Evolutionary conservation across 2,888 invertebrate genomes (phyloP).

Genomic region (Aspidiotus destructor): DNA sequence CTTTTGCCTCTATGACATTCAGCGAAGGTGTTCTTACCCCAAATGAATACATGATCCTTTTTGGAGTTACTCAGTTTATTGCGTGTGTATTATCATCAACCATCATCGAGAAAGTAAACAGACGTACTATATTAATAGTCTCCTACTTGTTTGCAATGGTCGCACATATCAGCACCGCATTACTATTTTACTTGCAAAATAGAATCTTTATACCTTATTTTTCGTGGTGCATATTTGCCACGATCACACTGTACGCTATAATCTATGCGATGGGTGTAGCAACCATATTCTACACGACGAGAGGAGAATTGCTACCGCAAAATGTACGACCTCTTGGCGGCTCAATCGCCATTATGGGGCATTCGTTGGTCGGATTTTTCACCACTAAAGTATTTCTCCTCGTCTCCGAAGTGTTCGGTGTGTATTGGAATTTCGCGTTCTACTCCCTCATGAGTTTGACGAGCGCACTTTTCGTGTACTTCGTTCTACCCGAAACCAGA

Average conservation of each 20-base stretch:
- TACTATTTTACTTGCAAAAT: no score
- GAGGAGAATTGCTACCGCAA: conserved; percentile 26
- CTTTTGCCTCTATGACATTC: conserved; percentile 10
- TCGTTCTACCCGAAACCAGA: conserved; percentile 19
- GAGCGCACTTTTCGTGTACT: conserved; percentile 9
- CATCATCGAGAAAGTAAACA: background rate
- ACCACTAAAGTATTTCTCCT: conserved; percentile 13
- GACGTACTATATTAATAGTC: no score
- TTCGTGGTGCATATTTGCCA: conserved; percentile 9
- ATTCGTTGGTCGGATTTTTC: conserved; percentile 9
- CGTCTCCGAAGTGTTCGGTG: conserved; percentile 15
- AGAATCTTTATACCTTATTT: background rate
- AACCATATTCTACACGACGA: background rate
- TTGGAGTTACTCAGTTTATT: conserved; percentile 3
- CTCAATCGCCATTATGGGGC: conserved; percentile 7
- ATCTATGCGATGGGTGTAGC: conserved; percentile 8
- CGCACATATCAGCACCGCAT: no score
- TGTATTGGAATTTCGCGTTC: conserved; percentile 18
- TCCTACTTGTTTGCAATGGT: no score
- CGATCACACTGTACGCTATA: conserved; percentile 11
- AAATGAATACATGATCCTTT: conserved; percentile 18
- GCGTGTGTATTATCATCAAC: background rate
- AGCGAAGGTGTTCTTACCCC: background rate
- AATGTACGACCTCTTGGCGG: conserved; percentile 13
- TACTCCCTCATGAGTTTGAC: conserved; percentile 6